Evolutionary conservation across 2,888 invertebrate genomes (phyloP), one percentile per base, ranked within the genome.

Genomic region (Liposcelis brunnea): DNA sequence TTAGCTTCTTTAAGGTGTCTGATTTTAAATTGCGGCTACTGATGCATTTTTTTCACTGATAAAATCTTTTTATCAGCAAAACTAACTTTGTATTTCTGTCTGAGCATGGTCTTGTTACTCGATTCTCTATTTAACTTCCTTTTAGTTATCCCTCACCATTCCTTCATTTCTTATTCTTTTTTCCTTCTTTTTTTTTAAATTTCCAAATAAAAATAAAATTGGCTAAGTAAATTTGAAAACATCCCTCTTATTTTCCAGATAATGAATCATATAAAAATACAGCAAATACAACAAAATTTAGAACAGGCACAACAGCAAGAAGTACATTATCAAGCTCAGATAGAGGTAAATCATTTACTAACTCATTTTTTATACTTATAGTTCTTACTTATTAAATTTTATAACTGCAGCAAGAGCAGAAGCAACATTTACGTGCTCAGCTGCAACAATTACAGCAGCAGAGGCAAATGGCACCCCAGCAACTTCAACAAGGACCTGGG

Each of bases 261-360:
- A 53, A 77, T 77, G 64, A 74, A 74, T 55, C 74, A 75, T 55
- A 66, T 67, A 62, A 68, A 69, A 51, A 65, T 67, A 44, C 64
- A 66, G n/a, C 67, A 73, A 58, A 62, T 73, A 51, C 74, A 75
- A 55, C 75, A 75, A 56, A 69, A 71, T 49, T 64, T 80, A 44
- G 81, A 83, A 56, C 73, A 75, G 7, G 81, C 82, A 0, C 83
- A 84, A 56, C 80, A 81, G 52, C 79, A 80, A 54, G 84, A 85
- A 55, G 76, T 80, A 61, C 83, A 84, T 52, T 83, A 77, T 58
- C 84, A 82, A 55, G 68, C 71, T 53, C 72, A 75, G 54, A 59
- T 81, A 37, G 80, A 81, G 66, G 79, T 76, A 31, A 21, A 43
- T 26, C n/a, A 31, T 38, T 31, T 11, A 11, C 6, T 5, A 10